phyloP scores from a whole-genome alignment of 2,113 vertebrate species.

The Hucho hucho region DNA sequence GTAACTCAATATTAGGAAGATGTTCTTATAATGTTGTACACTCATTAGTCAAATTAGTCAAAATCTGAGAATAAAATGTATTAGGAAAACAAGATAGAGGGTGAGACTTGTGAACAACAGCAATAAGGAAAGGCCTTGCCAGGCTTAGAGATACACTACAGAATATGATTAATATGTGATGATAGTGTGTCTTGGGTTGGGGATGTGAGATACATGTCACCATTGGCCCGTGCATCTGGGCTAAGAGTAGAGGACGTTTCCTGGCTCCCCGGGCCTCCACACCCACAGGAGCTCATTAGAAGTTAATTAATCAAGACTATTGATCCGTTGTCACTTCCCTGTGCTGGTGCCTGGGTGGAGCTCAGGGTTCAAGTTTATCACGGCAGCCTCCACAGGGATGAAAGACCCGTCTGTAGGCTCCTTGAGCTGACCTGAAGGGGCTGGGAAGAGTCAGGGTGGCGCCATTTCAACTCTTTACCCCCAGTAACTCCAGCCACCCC shows the following conservation, averaged over 20 bases:
- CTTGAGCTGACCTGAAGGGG: too few species aligned
- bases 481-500: too few species aligned
- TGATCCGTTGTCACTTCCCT: conserved; percentile 72
- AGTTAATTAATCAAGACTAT: conserved; percentile 80
- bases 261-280: conserved; percentile 44
- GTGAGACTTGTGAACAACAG: not conserved
- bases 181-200: not conserved
- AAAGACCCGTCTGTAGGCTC: not conserved
- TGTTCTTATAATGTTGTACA: too few species aligned
- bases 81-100: not conserved
- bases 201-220: not conserved
- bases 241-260: conserved; percentile 57
- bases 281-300: conserved; percentile 77
- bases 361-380: conserved; percentile 59
- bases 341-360: conserved; percentile 48
- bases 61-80: not conserved
- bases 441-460: not conserved
- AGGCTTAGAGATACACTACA: not conserved
- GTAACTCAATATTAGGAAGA: too few species aligned
- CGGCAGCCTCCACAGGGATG: conserved; percentile 7
- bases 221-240: not conserved
- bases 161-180: not conserved
- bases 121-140: not conserved
- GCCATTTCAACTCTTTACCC: too few species aligned
- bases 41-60: not conserved